Conservation (phyloP, 1,140 invertebrate species). For the Leptestheria dahalacensis region DNA sequence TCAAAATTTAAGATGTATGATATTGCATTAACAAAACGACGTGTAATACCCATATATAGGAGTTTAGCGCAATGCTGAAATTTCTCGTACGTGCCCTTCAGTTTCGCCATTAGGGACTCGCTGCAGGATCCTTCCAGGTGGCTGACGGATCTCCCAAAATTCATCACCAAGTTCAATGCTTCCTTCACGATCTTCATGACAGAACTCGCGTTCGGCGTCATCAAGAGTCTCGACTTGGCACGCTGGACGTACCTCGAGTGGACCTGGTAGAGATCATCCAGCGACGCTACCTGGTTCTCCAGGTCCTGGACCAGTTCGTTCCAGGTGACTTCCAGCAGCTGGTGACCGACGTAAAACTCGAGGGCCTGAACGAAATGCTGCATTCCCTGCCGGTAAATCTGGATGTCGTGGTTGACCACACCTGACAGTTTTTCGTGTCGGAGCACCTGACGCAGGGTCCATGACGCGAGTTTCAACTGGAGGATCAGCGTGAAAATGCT, state of each 20-base stretch:
- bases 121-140: background rate
- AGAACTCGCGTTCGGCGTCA: constrained; percentile 11
- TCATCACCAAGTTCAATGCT: constrained; percentile 9
- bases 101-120: background rate
- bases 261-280: constrained; percentile 12
- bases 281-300: constrained; percentile 7
- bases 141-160: constrained; percentile 4
- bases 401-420: constrained; percentile 1
- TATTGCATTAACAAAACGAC: background rate
- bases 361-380: constrained; percentile 10
- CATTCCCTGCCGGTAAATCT: constrained; percentile 13
- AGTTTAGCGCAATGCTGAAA: constrained; percentile 13
- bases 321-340: constrained; percentile 14
- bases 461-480: constrained; percentile 10
- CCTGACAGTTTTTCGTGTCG: background rate
- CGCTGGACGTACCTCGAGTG: constrained; percentile 15
- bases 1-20: background rate
- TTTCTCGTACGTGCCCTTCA: constrained; percentile 2
- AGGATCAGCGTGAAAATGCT: constrained; percentile 13
- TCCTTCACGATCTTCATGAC: constrained; percentile 15
- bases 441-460: constrained; percentile 13
- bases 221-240: constrained; percentile 7
- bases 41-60: constrained; percentile 11
- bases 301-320: constrained; percentile 11
- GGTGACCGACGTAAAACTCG: constrained; percentile 10